phyloP scores from a whole-genome alignment of 2,113 vertebrate species.

The Madoqua kirkii region DNA sequence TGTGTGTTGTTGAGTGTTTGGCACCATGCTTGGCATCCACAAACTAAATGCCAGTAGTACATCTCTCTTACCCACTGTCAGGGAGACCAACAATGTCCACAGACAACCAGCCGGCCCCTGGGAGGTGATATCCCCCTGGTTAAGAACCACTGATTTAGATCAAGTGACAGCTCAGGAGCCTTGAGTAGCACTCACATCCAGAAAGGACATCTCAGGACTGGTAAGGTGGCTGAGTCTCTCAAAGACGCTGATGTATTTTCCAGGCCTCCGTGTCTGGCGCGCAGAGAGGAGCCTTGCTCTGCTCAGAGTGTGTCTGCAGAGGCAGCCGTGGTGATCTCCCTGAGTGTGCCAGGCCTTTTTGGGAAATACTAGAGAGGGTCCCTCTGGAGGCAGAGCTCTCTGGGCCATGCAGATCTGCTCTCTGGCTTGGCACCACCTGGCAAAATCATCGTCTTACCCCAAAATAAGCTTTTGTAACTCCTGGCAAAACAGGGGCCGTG shows the following conservation, averaged over 20 bases:
- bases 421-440: not conserved
- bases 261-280: not conserved
- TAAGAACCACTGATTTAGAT: not conserved
- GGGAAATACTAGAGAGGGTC: not conserved
- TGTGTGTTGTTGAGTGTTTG: not conserved
- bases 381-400: not conserved
- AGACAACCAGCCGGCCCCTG: not conserved
- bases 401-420: not conserved
- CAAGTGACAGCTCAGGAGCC: not conserved
- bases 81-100: not conserved
- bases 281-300: not conserved
- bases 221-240: not conserved
- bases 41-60: not conserved
- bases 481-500: not conserved
- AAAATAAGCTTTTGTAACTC: not conserved
- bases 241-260: not conserved
- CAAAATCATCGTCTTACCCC: not conserved
- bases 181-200: not conserved
- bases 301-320: not conserved
- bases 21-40: not conserved
- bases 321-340: not conserved
- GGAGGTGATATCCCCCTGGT: not conserved
- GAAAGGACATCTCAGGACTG: not conserved
- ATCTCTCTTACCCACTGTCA: rapidly evolving
- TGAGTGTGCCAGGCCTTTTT: not conserved